Evolutionary conservation across 2,113 vertebrate species (phyloP), one percentile per base, ranked within the genome.

Genomic region (Sinocyclocheilus anshuiensis): DNA sequence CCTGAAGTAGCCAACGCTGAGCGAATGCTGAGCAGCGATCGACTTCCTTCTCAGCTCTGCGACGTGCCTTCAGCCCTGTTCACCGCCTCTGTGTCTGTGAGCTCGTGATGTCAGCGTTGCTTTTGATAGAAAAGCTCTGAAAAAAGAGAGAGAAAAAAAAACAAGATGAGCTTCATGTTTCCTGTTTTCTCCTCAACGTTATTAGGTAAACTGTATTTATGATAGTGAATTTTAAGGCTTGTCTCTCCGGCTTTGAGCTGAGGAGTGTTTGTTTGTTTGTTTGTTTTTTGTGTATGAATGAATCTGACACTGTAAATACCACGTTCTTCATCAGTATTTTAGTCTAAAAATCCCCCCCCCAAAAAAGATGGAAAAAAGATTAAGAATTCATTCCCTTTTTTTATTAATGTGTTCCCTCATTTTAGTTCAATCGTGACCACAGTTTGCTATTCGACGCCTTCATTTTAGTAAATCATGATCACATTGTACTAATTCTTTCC

Each of bases 41-140:
- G 65, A 39, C 94, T 94, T 93, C 89, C 86, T 24, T 33, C 65
- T 74, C 65, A 71, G 80, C 92, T 93, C 92, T 92, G 92, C 93
- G 91, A 94, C 86, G 95, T 96, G 95, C 95, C 95, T 96, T 96
- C 93, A 92, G 91, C 93, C 91, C 92, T 92, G 91, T 90, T 94
- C 91, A 90, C 50, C 50, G 15, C 50, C 4, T 16, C 50, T 53
- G 92, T 91, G 85, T 89, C 93, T 92, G 92, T 94, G 87, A 87
- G 89, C 87, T 94, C 88, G 87, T 93, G 88, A 93, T 65, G 83
- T 94, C 90, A 72, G 86, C 90, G 89, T 93, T 84, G 89, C 89
- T 93, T 93, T 92, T 91, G 48, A 89, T 87, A 88, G 50, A 85
- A 82, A 85, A 79, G 75, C 79, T 74, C 77, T 18, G 53, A 67